Evolutionary conservation across 2,797 vertebrate genomes (phyloP).

Genomic region (Megalops cyprinoides): DNA sequence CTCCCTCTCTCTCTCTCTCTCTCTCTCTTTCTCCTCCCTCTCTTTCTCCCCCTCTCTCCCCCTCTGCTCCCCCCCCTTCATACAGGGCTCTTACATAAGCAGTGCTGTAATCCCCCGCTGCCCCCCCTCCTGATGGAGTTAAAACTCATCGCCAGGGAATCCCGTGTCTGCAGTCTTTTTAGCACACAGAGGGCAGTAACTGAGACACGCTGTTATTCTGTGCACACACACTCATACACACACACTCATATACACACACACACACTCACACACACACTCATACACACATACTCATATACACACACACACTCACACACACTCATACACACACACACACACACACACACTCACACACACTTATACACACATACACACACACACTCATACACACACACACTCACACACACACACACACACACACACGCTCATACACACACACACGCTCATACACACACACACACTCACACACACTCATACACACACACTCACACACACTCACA

Average conservation of each 20-base stretch:
- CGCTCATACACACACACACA: no score
- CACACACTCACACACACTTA: neutral
- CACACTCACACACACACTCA: constrained; percentile 1
- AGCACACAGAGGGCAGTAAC: neutral
- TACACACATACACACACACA: neutral
- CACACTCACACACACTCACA: neutral
- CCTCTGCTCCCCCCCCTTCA: no score
- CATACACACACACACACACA: neutral
- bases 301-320: constrained; percentile 6
- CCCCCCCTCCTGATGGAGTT: constrained; percentile 39
- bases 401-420: neutral
- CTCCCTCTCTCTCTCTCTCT: no score
- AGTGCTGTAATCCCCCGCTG: constrained; percentile 63
- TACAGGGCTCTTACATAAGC: constrained; percentile 75
- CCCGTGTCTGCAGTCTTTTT: constrained; percentile 38
- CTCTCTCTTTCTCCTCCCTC: no score
- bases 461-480: neutral
- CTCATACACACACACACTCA: constrained; percentile 21
- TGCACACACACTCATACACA: neutral
- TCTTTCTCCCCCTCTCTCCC: no score
- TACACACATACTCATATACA: constrained; percentile 8
- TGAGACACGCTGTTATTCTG: neutral
- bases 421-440: no score
- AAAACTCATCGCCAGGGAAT: constrained; percentile 35
- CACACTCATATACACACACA: neutral